Percentiles rank a stretch among this genome's conserved stretches.
Evolutionary conservation across 1,140 invertebrate species (phyloP).

Genomic region (Bombus waltoni): DNA sequence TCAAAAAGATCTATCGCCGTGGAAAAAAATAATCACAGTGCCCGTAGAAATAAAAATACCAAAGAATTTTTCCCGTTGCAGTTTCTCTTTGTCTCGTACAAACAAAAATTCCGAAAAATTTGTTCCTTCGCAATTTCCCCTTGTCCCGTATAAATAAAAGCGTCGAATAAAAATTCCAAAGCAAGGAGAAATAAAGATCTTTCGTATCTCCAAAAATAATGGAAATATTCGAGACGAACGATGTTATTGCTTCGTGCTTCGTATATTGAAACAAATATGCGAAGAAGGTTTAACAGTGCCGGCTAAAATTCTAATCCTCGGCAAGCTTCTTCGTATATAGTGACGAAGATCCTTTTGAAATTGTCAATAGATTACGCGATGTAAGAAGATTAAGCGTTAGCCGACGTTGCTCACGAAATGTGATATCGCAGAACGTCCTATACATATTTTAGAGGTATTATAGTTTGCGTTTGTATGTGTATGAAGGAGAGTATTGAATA

Average conservation of each 20-base stretch:
- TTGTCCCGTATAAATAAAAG: background rate
- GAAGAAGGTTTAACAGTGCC: background rate
- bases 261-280: background rate
- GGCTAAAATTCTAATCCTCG: slow-evolving; percentile 10
- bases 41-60: no score
- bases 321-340: background rate
- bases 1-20: no score
- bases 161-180: background rate
- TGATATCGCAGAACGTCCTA: no score
- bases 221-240: background rate
- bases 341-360: background rate
- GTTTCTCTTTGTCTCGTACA: no score
- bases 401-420: no score
- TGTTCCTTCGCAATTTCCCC: no score
- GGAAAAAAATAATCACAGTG: no score
- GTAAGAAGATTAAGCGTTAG: background rate
- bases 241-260: background rate
- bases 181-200: background rate
- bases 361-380: background rate
- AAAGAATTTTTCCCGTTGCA: no score
- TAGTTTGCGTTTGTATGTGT: no score
- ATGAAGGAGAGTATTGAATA: no score
- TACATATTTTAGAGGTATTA: no score
- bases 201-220: background rate
- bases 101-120: no score